These are phyloP conservation scores for Cyanocitta stelleri DNA, from an alignment of 2,113 vertebrate genomes.

Conservation along the genomic window DNA sequence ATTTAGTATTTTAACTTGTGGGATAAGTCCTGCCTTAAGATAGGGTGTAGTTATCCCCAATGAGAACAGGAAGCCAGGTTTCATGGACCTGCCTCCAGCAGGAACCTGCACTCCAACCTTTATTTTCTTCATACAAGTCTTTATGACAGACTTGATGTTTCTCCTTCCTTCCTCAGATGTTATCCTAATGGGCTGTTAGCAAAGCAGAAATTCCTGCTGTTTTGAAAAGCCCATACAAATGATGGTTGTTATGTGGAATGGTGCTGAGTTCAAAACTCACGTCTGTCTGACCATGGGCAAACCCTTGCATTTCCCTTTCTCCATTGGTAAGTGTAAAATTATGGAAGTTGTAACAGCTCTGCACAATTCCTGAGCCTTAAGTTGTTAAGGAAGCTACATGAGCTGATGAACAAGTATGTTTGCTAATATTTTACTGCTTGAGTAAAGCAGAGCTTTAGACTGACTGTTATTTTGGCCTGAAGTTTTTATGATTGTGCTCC, in stretches of 20 bases:
- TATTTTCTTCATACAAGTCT: not conserved
- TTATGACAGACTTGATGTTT: not conserved
- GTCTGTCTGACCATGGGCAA: not conserved
- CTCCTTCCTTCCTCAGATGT: not conserved
- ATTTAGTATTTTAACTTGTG: not conserved
- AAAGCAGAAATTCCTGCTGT: not conserved
- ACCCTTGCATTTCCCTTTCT: not conserved
- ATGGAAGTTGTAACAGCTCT: not conserved
- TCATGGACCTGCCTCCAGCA: not conserved
- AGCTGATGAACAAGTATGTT: not conserved
- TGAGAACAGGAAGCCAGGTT: not conserved
- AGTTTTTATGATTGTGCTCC: not conserved
- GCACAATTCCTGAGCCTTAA: not conserved
- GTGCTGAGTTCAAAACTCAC: not conserved
- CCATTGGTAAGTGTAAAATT: not conserved
- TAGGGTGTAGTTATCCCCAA: not conserved
- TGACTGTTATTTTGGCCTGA: not conserved
- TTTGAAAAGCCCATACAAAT: not conserved
- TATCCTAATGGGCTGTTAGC: not conserved
- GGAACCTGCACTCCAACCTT: not conserved
- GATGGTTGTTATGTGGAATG: not conserved
- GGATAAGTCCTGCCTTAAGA: not conserved
- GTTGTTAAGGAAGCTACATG: not conserved
- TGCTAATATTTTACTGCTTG: not conserved
- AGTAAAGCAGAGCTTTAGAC: not conserved